Evolutionary conservation across 2,113 vertebrate species (phyloP).

Genomic region (Acanthochromis polyacanthus): DNA sequence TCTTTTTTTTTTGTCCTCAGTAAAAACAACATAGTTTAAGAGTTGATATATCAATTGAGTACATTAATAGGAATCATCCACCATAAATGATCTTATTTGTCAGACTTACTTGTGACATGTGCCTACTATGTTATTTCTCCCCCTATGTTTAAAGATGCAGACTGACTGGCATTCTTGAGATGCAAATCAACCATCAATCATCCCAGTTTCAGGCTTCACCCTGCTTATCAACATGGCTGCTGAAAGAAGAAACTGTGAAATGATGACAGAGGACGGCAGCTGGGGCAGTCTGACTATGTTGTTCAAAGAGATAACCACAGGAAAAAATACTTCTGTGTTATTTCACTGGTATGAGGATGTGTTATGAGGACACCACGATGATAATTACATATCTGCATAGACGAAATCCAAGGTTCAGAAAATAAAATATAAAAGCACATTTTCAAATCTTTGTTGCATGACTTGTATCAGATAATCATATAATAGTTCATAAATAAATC

Average conservation of each 20-base stretch:
- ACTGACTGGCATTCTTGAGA: background rate
- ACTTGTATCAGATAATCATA: too few relatives aligned
- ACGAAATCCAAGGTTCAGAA: background rate
- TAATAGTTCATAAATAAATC: too few relatives aligned
- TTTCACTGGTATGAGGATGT: background rate
- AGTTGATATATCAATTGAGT: background rate
- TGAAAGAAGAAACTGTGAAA: constrained; percentile 14
- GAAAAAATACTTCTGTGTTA: background rate
- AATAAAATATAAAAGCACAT: too few relatives aligned
- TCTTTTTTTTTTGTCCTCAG: too few relatives aligned
- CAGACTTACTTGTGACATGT: background rate
- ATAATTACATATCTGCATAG: too few relatives aligned
- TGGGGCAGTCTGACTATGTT: background rate
- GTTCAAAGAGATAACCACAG: background rate
- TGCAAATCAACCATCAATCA: constrained; percentile 6
- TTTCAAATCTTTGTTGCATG: too few relatives aligned
- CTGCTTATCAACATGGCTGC: constrained; percentile 29
- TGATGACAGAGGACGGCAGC: background rate
- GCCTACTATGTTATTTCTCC: background rate
- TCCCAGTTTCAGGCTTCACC: background rate
- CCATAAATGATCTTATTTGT: background rate
- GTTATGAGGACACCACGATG: background rate
- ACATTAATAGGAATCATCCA: background rate
- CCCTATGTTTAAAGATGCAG: background rate
- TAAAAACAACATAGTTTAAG: background rate